A percentile compares a stretch with the other conserved stretches of the same genome.
Conservation (phyloP, 2,888 invertebrate species). For the Ornithoptera priamus region DNA sequence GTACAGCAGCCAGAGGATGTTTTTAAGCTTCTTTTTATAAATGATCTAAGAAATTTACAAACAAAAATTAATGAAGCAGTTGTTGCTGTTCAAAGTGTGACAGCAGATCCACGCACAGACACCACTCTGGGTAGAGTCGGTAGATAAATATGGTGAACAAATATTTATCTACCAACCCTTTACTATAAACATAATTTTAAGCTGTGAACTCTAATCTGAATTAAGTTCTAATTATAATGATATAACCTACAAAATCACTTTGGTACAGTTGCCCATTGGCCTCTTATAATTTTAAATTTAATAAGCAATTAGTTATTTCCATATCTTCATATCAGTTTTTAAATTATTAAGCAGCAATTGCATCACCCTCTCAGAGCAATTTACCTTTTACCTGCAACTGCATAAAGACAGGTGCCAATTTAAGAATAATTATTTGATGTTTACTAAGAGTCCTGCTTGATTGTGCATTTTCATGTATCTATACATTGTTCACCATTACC, state of each 20-base stretch:
- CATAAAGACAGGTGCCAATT: too few relatives aligned
- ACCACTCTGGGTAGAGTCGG: constrained; percentile 97
- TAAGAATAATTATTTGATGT: too few relatives aligned
- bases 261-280: background rate
- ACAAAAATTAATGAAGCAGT: constrained; percentile 96
- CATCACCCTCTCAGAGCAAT: too few relatives aligned
- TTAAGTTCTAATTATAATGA: constrained; percentile 2
- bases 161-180: background rate
- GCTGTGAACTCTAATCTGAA: constrained; percentile 5
- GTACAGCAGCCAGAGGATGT: constrained; percentile 82
- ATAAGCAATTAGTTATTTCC: too few relatives aligned
- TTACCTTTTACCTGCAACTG: too few relatives aligned
- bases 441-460: too few relatives aligned
- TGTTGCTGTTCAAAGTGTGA: constrained; percentile 93
- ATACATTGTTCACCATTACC: too few relatives aligned
- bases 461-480: too few relatives aligned
- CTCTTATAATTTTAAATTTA: background rate
- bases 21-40: constrained; percentile 88
- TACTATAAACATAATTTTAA: background rate
- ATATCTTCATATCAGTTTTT: too few relatives aligned
- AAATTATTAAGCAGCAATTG: too few relatives aligned
- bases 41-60: constrained; percentile 92
- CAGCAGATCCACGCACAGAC: constrained; percentile 98
- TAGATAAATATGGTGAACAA: constrained; percentile 47
- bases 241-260: background rate